These are phyloP conservation scores for Cyclophora albipunctata DNA, from an alignment of 2,888 invertebrate genomes.

Conservation along the genomic window DNA sequence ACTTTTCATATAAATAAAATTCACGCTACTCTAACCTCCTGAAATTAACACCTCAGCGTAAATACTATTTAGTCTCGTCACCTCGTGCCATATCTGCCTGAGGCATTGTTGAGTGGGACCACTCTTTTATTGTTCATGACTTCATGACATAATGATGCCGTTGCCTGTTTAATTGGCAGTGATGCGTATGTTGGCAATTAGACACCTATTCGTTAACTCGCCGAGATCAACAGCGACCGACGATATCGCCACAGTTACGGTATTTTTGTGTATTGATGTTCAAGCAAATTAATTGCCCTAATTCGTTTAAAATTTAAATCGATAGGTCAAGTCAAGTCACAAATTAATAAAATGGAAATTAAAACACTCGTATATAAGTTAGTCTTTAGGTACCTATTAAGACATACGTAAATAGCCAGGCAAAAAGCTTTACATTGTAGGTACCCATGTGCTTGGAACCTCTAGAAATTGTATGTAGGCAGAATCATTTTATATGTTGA, in stretches of 20 bases:
- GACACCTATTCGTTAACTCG: slow-evolving; percentile 27
- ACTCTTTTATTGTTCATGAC: slow-evolving; percentile 40
- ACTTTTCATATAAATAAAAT: slow-evolving; percentile 76
- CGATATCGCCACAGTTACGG: slow-evolving; percentile 20
- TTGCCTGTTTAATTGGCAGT: slow-evolving; percentile 35
- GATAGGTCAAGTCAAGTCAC: too few relatives aligned
- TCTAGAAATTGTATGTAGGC: background rate
- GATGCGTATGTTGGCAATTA: slow-evolving; percentile 32
- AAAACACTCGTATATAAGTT: too few relatives aligned
- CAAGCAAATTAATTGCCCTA: slow-evolving; percentile 14
- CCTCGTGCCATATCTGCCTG: slow-evolving; percentile 47
- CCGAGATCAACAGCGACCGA: slow-evolving; percentile 26
- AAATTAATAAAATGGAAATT: too few relatives aligned
- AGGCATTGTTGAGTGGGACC: slow-evolving; percentile 26
- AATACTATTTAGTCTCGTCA: slow-evolving; percentile 67
- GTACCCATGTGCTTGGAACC: slow-evolving; percentile 1
- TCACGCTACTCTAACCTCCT: slow-evolving; percentile 74
- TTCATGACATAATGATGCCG: slow-evolving; percentile 31
- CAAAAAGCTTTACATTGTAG: too few relatives aligned
- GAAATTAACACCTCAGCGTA: slow-evolving; percentile 74
- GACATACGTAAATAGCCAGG: slow-evolving; percentile 1
- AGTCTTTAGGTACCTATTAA: too few relatives aligned
- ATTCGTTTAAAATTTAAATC: slow-evolving; percentile 6
- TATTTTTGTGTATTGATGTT: slow-evolving; percentile 16
- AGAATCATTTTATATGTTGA: slow-evolving; percentile 4